A percentile compares a stretch with the other conserved stretches of the same genome.
phyloP scores from a whole-genome alignment of 2,888 invertebrate genomes.

The Oligia latruncula region DNA sequence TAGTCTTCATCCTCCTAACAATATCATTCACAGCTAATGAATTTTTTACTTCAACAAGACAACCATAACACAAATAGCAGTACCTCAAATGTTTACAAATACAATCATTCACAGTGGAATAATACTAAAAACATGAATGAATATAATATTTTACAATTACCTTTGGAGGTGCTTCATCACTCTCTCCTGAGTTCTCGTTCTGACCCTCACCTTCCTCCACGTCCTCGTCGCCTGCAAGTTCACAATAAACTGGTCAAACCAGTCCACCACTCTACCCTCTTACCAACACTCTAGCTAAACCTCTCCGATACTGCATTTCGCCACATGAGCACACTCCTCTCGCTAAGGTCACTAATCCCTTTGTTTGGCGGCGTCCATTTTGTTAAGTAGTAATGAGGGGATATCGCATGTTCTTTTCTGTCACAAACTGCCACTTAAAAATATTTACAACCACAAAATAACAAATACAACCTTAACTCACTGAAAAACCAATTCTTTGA shows the following conservation, averaged over 20 bases:
- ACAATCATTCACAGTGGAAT: slow-evolving; percentile 49
- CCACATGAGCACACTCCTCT: slow-evolving; percentile 83
- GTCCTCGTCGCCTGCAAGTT: slow-evolving; percentile 92
- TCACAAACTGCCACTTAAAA: slow-evolving; percentile 90
- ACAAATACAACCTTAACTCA: slow-evolving; percentile 79
- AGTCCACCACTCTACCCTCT: slow-evolving; percentile 76
- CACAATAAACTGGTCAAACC: slow-evolving; percentile 85
- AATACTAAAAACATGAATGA: slow-evolving; percentile 51
- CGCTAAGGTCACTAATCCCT: slow-evolving; percentile 92
- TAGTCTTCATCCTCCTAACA: slow-evolving; percentile 95
- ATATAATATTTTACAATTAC: slow-evolving; percentile 74
- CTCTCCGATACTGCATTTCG: slow-evolving; percentile 73
- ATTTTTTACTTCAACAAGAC: slow-evolving; percentile 30
- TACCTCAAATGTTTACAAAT: slow-evolving; percentile 63
- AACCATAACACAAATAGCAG: slow-evolving; percentile 51
- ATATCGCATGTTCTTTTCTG: slow-evolving; percentile 92
- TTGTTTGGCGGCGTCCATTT: slow-evolving; percentile 95
- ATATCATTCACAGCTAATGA: slow-evolving; percentile 55
- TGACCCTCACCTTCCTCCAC: slow-evolving; percentile 92
- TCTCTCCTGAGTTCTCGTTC: slow-evolving; percentile 93
- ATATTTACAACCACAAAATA: slow-evolving; percentile 88
- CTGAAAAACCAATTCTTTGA: slow-evolving; percentile 66
- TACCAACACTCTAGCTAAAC: slow-evolving; percentile 74
- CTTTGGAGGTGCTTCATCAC: slow-evolving; percentile 92
- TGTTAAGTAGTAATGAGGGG: slow-evolving; percentile 93